Evolutionary conservation across 2,113 vertebrate species (phyloP), one percentile per base, ranked within the genome.

Genomic region (Rallus limicola): DNA sequence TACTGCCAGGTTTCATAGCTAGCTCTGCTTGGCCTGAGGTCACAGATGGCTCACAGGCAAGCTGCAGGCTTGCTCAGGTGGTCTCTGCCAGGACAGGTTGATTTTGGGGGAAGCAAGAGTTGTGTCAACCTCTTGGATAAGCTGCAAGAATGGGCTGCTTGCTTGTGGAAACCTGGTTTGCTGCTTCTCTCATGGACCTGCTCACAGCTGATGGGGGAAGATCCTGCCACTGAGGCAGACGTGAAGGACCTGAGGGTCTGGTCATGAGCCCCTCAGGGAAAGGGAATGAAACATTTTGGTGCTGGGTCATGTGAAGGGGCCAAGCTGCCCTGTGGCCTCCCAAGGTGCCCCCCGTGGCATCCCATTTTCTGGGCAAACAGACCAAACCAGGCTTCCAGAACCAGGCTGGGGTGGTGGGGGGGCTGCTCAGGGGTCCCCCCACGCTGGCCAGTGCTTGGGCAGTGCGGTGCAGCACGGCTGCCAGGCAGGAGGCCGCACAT

Each of bases 291-390:
- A 55, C 26, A 14, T 50, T 69, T 81, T 40, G 60, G 40, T 75
- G n/a, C 31, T n/a, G 31, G 10, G n/a, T 58, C 20, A 24, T 4
- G 21, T 63, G 70, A 59, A 59, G 0, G 0, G 31, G 65, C 58
- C 0, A 0, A 82, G 40, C 42, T 85, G 56, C 50, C 48, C 24
- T 3, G 3, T 18, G 25, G 81, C 33, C 72, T 55, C 46, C 52
- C 1, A 0, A n/a, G 42, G 29, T 0, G 2, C 28, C 28, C 25
- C 16, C 34, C 15, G 33, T 3, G 1, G 10, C 4, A 0, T 72
- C 76, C 16, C 11, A 31, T 77, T 81, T 56, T 38, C 48, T 3
- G 6, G 42, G 23, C 36, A n/a, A 25, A 21, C 29, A 19, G 20
- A 34, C 85, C 82, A 34, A 16, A 78, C 13, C 31, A 15, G 60